Conservation (phyloP, 1,140 invertebrate species). For the Orchesella cincta region DNA sequence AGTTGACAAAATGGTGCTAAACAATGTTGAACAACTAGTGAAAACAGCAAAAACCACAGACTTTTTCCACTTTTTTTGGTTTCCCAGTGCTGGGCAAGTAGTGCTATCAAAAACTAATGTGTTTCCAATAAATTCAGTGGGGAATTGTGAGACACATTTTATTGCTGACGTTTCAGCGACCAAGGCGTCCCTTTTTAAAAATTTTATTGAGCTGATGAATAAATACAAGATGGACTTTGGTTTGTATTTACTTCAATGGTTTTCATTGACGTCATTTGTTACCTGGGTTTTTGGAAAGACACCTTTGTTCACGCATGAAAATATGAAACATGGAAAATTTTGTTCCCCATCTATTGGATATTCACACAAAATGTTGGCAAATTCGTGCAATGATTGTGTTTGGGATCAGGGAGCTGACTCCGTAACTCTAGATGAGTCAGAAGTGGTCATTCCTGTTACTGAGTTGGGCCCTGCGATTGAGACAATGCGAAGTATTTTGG, state of each 20-base stretch:
- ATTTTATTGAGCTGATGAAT: not conserved
- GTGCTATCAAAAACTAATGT: not conserved
- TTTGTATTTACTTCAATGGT: not conserved
- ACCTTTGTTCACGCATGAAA: not conserved
- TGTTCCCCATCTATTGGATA: not conserved
- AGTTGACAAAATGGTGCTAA: not conserved
- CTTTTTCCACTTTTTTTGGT: slow-evolving; percentile 1
- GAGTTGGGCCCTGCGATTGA: not conserved
- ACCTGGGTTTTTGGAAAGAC: not conserved
- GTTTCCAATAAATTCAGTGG: not conserved
- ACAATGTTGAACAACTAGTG: not conserved
- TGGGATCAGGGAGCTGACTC: not conserved
- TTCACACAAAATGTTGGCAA: not conserved
- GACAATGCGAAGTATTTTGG: not conserved
- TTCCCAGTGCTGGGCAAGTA: not conserved
- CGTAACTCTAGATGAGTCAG: not conserved
- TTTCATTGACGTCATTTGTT: not conserved
- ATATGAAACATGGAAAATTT: not conserved
- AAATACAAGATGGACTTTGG: not conserved
- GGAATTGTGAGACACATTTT: not conserved
- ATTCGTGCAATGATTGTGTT: not conserved
- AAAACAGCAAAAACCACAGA: not conserved
- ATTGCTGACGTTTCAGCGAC: not conserved
- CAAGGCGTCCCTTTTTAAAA: not conserved
- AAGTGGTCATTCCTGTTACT: not conserved